Percentiles rank a stretch among this genome's conserved stretches.
Conservation (phyloP, 2,113 vertebrate species). For the Polypterus bichir region DNA sequence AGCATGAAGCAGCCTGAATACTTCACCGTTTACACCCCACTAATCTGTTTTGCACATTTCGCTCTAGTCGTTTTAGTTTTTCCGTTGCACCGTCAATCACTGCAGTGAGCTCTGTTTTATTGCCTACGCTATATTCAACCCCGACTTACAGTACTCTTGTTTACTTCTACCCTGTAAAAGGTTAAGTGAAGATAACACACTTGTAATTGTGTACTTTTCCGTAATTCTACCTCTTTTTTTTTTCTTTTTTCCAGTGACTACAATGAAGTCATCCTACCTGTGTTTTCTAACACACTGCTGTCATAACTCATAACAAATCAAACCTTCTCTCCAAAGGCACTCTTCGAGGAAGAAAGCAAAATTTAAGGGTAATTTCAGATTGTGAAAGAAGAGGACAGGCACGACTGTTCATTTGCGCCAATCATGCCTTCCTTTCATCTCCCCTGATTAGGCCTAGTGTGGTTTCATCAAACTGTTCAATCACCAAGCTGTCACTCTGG, state of each 20-base stretch:
- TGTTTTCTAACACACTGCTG: conserved; percentile 71
- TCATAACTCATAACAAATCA: conserved; percentile 77
- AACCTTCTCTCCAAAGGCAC: conserved; percentile 70
- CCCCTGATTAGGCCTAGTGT: conserved; percentile 95
- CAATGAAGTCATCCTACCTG: conserved; percentile 48
- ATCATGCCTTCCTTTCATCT: conserved; percentile 83
- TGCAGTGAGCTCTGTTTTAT: too few relatives aligned
- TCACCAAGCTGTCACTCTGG: conserved; percentile 98
- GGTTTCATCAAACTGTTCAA: conserved; percentile 97
- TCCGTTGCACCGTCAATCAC: too few relatives aligned
- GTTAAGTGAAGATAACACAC: conserved; percentile 32
- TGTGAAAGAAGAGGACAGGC: conserved; percentile 79
- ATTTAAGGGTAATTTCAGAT: conserved; percentile 82
- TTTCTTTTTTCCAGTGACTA: background rate
- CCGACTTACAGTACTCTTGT: background rate
- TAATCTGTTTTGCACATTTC: too few relatives aligned
- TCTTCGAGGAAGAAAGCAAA: conserved; percentile 49
- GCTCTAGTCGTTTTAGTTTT: too few relatives aligned
- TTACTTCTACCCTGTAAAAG: background rate
- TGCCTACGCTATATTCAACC: too few relatives aligned
- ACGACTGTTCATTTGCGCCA: conserved; percentile 97
- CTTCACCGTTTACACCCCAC: too few relatives aligned
- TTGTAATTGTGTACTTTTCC: conserved; percentile 60
- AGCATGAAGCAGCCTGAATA: too few relatives aligned
- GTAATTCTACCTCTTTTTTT: conserved; percentile 19